A percentile compares a stretch with the other conserved stretches of the same genome.
These are phyloP conservation scores for Craseonycteris thonglongyai DNA, from an alignment of 2,113 vertebrate species.

Conservation along the genomic window DNA sequence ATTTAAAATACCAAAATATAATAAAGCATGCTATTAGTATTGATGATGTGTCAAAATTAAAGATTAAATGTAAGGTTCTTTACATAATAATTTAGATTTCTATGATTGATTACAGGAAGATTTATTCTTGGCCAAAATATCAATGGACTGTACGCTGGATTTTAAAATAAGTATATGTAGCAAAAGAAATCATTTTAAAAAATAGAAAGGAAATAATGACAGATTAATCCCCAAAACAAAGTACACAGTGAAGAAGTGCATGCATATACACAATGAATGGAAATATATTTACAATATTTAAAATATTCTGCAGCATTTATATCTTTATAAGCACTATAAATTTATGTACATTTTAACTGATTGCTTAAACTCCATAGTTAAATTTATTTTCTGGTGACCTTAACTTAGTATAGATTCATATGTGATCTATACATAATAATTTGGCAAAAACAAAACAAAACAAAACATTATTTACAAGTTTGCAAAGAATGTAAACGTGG, in stretches of 20 bases:
- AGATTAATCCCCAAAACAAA: neutral
- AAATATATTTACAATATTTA: neutral
- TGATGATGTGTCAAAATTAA: neutral
- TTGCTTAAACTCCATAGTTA: slow-evolving; percentile 3
- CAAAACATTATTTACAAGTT: neutral
- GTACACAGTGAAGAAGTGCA: neutral
- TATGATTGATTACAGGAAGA: neutral
- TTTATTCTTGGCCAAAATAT: neutral
- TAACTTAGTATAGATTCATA: neutral
- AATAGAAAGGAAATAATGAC: neutral
- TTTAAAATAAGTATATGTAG: neutral
- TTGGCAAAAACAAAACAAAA: neutral
- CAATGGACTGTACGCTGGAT: neutral
- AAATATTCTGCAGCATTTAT: neutral
- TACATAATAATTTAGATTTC: neutral
- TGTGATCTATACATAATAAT: neutral
- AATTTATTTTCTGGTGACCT: neutral
- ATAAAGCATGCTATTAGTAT: neutral
- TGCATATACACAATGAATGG: neutral
- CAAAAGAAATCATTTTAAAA: neutral
- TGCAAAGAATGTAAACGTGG: neutral
- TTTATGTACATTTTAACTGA: slow-evolving; percentile 7
- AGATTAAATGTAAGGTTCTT: neutral
- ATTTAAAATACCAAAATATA: neutral
- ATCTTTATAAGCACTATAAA: neutral